Base-by-base conservation (phyloP, 1,140 invertebrate genomes). In the Globodera ellingtonae region DNA sequence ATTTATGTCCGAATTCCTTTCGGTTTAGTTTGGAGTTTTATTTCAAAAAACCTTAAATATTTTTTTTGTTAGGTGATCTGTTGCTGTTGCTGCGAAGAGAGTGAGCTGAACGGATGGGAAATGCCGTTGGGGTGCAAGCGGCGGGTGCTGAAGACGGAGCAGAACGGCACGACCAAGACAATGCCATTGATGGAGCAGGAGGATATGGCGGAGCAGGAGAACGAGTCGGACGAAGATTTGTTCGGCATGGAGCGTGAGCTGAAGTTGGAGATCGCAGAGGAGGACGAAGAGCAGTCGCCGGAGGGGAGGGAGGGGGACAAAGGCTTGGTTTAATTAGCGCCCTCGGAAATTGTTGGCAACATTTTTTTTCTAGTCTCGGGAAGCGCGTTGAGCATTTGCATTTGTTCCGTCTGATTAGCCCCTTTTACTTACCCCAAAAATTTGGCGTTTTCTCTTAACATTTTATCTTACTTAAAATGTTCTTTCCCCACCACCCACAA, bases 61-160 rank as follows among this genome's bases (percentile, higher is more conserved):
- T 35, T 35, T 35, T 35, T 35, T 2, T 66, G 67, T 15, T 66
- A 77, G 75, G 46, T 77, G 21, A 21, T 77, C 18, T 77, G 75
- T 67, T 77, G 75, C 75, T 77, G 75, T 44, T 77, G 75, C 47
- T 77, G n/a, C 10, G 75, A 77, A 46, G 75, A 48, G 13, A 62
- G 65, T 6, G 24, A 69, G 4, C 44, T 77, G 46, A 62, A 47
- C 35, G 18, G 6, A 6, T 56, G 46, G 56, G 24, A 67, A 50
- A 67, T 77, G n/a, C 75, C 75, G 24, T 24, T 77, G 48, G 59
- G 35, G 21, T 77, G 75, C 21, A 77, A 77, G 50, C 52, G 46
- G 48, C 44, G 75, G 6, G 75, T 62, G 48, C 65, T 50, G 48
- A 47, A 77, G 47, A 35, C 0, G 21, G 50, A 47, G n/a, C 15